Conservation (phyloP, 2,113 vertebrate species). For the Gobius niger region DNA sequence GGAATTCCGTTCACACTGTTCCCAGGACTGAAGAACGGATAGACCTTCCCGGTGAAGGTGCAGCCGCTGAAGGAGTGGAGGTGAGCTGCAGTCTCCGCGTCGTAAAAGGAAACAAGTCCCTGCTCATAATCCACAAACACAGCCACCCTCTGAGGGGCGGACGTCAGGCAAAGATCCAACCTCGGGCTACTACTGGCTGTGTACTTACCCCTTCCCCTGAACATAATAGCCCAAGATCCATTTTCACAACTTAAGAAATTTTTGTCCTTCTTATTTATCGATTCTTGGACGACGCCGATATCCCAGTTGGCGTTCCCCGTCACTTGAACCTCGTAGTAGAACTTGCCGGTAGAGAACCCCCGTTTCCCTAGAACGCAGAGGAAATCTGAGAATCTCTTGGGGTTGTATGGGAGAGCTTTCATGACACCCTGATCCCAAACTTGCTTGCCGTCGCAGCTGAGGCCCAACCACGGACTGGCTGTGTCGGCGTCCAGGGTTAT, state of each 20-base stretch:
- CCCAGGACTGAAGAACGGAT: conserved; percentile 29
- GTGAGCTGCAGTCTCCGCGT: not conserved
- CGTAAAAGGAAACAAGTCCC: conserved; percentile 25
- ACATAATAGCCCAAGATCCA: conserved; percentile 22
- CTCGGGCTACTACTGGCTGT: not conserved
- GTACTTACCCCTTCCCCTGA: conserved; percentile 14
- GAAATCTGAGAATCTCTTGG: conserved; percentile 23
- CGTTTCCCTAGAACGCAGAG: conserved; percentile 10
- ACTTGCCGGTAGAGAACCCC: not conserved
- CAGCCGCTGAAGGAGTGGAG: conserved; percentile 16
- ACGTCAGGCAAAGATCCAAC: not conserved
- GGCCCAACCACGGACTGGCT: conserved; percentile 18
- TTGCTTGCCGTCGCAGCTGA: not conserved
- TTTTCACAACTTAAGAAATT: conserved; percentile 6
- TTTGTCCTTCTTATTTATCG: conserved; percentile 13
- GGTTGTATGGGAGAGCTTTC: conserved; percentile 13
- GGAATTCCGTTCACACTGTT: conserved; percentile 5
- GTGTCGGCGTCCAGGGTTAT: not conserved
- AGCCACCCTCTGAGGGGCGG: not conserved
- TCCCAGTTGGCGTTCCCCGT: conserved; percentile 12
- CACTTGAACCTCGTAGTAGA: conserved; percentile 18
- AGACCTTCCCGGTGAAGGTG: conserved; percentile 11
- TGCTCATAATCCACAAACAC: conserved; percentile 23
- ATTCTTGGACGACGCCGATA: conserved; percentile 12
- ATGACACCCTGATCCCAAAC: not conserved